Percentiles rank a stretch among this genome's conserved stretches.
phyloP scores from a whole-genome alignment of 92 coral and sea anemone genomes.

The Anthopleura xanthogrammica region DNA sequence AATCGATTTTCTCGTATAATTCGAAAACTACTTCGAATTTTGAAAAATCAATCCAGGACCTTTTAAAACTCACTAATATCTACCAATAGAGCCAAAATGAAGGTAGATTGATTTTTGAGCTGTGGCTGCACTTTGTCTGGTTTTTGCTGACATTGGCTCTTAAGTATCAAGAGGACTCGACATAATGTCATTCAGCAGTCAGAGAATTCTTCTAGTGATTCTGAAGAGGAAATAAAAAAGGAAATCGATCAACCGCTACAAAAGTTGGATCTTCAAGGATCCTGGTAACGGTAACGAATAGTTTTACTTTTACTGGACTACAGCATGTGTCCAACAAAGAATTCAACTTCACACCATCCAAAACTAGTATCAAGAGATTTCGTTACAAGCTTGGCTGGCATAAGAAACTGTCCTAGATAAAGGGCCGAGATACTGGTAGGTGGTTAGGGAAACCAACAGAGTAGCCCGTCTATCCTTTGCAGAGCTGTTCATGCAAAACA shows the following conservation, averaged over 20 bases:
- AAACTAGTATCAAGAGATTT: conserved; percentile 10
- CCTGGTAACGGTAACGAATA: conserved; percentile 20
- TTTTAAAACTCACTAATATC: too few species aligned
- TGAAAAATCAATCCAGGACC: too few species aligned
- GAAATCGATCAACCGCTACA: too few species aligned
- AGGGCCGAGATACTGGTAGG: conserved; percentile 37
- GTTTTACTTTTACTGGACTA: conserved; percentile 10
- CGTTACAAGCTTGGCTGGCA: conserved; percentile 34
- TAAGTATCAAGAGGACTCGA: conserved; percentile 51
- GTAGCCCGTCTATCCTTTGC: conserved; percentile 26
- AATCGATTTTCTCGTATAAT: too few species aligned
- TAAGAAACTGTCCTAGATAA: too few species aligned
- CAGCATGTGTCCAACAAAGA: conserved; percentile 23
- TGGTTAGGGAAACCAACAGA: conserved; percentile 31
- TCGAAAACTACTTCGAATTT: too few species aligned
- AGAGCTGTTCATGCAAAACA: not conserved
- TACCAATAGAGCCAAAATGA: too few species aligned
- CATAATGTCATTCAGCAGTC: conserved; percentile 46
- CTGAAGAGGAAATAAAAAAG: conserved; percentile 56
- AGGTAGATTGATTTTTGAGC: too few species aligned
- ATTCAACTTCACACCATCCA: conserved; percentile 20
- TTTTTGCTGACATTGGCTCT: too few species aligned
- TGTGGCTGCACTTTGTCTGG: too few species aligned
- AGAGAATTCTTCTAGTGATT: conserved; percentile 24
- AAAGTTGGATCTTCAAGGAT: conserved; percentile 71